Evolutionary conservation across 1,140 invertebrate species (phyloP).

Genomic region (Rhopalosiphum maidis): DNA sequence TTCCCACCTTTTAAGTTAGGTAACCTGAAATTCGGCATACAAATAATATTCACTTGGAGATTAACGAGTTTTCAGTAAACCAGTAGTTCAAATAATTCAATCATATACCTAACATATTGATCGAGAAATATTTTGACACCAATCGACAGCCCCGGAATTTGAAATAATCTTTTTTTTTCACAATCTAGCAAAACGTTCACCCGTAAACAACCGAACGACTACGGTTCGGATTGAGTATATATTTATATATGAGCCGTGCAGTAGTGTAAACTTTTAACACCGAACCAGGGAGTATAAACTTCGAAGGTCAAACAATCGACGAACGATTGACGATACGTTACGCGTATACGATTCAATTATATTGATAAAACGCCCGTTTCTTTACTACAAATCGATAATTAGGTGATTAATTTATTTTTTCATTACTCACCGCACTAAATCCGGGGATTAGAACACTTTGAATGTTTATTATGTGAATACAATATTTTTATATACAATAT

Average conservation of each 20-base stretch:
- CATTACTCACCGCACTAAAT: background rate
- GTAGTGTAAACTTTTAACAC: constrained; percentile 26
- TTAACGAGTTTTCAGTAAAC: background rate
- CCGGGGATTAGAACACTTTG: background rate
- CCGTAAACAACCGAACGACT: background rate
- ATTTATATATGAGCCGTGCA: background rate
- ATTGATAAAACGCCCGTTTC: background rate
- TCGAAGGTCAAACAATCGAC: background rate
- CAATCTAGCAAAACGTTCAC: no score
- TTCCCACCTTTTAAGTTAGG: background rate
- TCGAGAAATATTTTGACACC: background rate
- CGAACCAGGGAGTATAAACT: background rate
- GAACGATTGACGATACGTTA: constrained; percentile 1
- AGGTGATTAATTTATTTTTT: background rate
- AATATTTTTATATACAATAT: background rate
- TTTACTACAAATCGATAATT: background rate
- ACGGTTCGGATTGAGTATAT: background rate
- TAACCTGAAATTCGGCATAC: background rate
- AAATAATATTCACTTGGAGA: background rate
- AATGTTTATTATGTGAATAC: background rate
- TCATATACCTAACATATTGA: background rate
- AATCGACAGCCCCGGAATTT: background rate
- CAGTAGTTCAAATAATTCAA: background rate
- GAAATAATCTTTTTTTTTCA: background rate
- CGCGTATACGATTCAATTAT: background rate